Conservation (phyloP, 2,888 invertebrate genomes). For the Synanthedon myopaeformis region DNA sequence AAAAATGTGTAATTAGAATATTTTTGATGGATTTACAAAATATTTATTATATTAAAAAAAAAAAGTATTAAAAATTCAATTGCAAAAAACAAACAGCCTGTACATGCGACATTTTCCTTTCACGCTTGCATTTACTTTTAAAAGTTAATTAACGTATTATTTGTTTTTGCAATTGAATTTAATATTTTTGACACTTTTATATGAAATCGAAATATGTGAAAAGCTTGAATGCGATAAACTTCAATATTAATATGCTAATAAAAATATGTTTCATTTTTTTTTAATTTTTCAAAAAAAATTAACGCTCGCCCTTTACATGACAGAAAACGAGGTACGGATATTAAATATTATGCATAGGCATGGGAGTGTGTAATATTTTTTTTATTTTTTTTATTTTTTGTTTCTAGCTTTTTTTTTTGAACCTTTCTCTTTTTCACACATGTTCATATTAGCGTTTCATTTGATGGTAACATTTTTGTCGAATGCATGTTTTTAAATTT, state of each 20-base stretch:
- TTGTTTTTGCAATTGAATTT: conserved; percentile 1
- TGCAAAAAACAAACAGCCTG: neutral
- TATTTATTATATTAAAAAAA: neutral
- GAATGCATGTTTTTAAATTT: neutral
- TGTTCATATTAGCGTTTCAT: conserved; percentile 40
- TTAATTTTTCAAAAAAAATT: conserved; percentile 14
- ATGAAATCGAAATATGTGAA: conserved; percentile 7
- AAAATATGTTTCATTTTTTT: conserved; percentile 24
- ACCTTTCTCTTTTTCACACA: conserved; percentile 37
- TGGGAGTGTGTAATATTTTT: conserved; percentile 29
- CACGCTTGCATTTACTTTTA: neutral
- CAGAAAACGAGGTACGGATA: conserved; percentile 28
- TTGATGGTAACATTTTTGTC: conserved; percentile 4
- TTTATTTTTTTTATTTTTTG: conserved; percentile 14
- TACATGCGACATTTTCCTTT: neutral
- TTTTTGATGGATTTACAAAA: conserved; percentile 8
- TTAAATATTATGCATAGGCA: conserved; percentile 32
- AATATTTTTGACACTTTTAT: conserved; percentile 7
- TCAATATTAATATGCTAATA: conserved; percentile 55
- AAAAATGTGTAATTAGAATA: neutral
- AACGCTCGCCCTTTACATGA: neutral
- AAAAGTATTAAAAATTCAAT: neutral
- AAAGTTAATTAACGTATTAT: neutral
- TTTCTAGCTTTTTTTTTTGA: conserved; percentile 11
- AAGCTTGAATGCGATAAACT: conserved; percentile 46